phyloP scores from a whole-genome alignment of 2,797 vertebrate genomes.

The Heterohyrax brucei region DNA sequence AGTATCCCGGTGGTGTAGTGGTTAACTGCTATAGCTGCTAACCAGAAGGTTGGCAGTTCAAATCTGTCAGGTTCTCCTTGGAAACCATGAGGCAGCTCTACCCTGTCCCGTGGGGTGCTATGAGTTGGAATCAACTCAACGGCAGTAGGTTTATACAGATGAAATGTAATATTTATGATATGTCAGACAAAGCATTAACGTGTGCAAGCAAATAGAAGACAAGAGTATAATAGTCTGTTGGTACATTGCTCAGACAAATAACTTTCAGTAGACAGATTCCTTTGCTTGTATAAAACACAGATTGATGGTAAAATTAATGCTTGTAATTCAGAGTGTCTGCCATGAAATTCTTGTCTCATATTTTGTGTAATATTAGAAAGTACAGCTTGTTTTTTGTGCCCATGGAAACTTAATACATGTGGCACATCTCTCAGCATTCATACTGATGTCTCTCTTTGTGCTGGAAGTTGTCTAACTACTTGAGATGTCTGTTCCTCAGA shows the following conservation, averaged over 20 bases:
- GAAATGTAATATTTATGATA: background rate
- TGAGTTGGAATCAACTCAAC: too few relatives aligned
- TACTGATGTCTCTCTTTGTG: background rate
- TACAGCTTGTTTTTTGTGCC: background rate
- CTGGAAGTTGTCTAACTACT: background rate
- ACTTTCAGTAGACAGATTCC: background rate
- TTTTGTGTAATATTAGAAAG: conserved; percentile 30
- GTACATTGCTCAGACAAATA: background rate
- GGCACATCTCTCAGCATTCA: background rate
- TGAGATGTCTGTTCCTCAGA: background rate
- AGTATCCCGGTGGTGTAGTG: background rate
- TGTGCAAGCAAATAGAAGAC: background rate
- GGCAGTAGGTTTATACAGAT: background rate
- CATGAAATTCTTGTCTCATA: background rate
- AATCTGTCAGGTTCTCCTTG: too few relatives aligned
- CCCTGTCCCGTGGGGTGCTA: too few relatives aligned
- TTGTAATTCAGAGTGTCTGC: background rate
- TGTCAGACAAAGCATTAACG: background rate
- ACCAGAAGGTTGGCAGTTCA: too few relatives aligned
- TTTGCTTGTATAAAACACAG: background rate
- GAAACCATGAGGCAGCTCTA: too few relatives aligned
- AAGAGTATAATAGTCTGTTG: background rate
- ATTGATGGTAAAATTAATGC: background rate
- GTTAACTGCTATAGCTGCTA: too few relatives aligned
- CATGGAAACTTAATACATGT: background rate